Evolutionary conservation across 2,113 vertebrate species (phyloP).

Genomic region (Oceanites oceanicus): DNA sequence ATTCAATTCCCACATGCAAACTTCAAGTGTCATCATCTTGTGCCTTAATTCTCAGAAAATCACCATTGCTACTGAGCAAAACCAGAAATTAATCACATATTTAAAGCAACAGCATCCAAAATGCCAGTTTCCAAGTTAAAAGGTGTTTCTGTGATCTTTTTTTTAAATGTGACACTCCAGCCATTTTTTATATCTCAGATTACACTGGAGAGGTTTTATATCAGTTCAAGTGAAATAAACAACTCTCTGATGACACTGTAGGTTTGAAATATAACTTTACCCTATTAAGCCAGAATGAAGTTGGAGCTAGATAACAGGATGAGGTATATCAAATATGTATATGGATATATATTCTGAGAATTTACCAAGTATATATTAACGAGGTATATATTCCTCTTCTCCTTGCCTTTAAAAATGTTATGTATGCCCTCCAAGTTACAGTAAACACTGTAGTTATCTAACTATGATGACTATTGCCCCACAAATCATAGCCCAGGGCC

Average conservation of each 20-base stretch:
- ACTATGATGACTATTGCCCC: background rate
- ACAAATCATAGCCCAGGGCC: background rate
- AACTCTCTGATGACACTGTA: background rate
- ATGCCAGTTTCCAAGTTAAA: background rate
- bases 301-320: background rate
- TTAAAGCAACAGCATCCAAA: background rate
- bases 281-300: background rate
- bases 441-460: background rate
- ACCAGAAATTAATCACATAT: background rate
- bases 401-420: background rate
- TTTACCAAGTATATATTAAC: conserved; percentile 6
- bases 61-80: background rate
- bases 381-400: background rate
- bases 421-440: background rate
- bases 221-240: conserved; percentile 22
- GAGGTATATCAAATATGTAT: background rate
- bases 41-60: background rate
- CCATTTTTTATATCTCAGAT: background rate
- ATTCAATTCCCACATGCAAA: background rate
- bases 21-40: background rate
- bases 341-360: background rate
- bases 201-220: background rate
- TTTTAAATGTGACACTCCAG: background rate
- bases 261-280: background rate
- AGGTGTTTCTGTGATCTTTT: background rate